A percentile compares a stretch with the other conserved stretches of the same genome.
Evolutionary conservation across 2,888 invertebrate genomes (phyloP).

Genomic region (Himalopsyche kuldschensis): DNA sequence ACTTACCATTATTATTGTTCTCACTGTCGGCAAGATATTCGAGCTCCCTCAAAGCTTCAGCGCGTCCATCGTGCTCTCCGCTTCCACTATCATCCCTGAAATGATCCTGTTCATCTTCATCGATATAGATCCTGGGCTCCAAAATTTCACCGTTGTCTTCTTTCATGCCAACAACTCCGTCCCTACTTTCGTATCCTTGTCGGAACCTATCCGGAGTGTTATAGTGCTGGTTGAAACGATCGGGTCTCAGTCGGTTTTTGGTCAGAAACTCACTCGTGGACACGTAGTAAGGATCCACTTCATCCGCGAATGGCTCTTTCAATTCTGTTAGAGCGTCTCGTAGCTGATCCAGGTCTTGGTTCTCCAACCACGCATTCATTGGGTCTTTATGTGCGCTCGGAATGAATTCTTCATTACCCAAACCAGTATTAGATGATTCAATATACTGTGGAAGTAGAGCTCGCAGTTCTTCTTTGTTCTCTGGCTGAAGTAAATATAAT

Average conservation of each 20-base stretch:
- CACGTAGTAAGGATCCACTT: conserved; percentile 29
- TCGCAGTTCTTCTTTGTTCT: conserved; percentile 32
- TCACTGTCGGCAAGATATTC: conserved; percentile 30
- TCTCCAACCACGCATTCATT: conserved; percentile 32
- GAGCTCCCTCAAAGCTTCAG: conserved; percentile 36
- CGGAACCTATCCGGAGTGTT: conserved; percentile 48
- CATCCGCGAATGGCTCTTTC: conserved; percentile 20
- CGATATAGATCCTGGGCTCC: conserved; percentile 61
- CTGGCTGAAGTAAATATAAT: conserved; percentile 43
- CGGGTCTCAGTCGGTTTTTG: conserved; percentile 31
- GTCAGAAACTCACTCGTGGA: conserved; percentile 37
- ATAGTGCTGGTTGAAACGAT: conserved; percentile 47
- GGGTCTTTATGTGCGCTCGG: conserved; percentile 12
- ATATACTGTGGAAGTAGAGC: conserved; percentile 21
- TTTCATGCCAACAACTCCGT: conserved; percentile 43
- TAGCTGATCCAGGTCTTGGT: conserved; percentile 30
- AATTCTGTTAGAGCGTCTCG: conserved; percentile 29
- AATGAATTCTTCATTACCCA: not conserved
- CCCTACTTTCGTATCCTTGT: conserved; percentile 45
- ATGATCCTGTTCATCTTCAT: conserved; percentile 57
- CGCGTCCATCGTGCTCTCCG: conserved; percentile 49
- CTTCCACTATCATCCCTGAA: conserved; percentile 52
- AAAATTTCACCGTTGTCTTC: conserved; percentile 47
- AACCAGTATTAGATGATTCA: not conserved
- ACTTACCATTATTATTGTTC: conserved; percentile 18